phyloP scores from a whole-genome alignment of 1,140 invertebrate genomes.

The Muscidifurax raptorellus region DNA sequence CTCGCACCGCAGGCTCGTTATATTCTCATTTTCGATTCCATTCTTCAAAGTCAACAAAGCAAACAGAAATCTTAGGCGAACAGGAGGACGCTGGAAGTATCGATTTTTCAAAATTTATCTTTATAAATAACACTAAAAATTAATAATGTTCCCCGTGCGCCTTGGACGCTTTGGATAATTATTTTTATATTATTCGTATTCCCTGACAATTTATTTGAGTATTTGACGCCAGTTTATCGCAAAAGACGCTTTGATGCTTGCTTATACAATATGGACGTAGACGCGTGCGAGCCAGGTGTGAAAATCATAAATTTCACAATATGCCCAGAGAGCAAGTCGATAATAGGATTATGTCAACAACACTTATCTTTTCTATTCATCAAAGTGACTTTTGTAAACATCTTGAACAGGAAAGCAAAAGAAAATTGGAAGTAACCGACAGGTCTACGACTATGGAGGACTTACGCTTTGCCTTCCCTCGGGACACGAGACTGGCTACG shows the following conservation, averaged over 20 bases:
- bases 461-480: background rate
- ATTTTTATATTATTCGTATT: background rate
- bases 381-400: constrained; percentile 50
- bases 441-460: background rate
- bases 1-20: constrained; percentile 22
- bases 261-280: background rate
- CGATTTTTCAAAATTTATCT: too few relatives aligned
- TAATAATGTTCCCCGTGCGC: too few relatives aligned
- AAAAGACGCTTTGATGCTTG: too few relatives aligned
- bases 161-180: background rate
- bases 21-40: constrained; percentile 30
- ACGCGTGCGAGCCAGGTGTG: background rate
- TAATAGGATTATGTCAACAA: constrained; percentile 18
- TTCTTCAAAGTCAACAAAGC: constrained; percentile 46
- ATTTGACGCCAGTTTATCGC: too few relatives aligned
- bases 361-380: constrained; percentile 41
- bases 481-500: background rate
- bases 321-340: background rate
- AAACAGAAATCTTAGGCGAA: constrained; percentile 30
- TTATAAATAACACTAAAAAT: background rate
- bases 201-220: too few relatives aligned
- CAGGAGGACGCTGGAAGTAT: constrained; percentile 40
- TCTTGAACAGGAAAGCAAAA: constrained; percentile 31
- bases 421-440: constrained; percentile 42
- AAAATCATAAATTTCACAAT: background rate